A percentile compares a stretch with the other conserved stretches of the same genome.
Conservation (phyloP, 2,888 invertebrate species). For the Hofmannophila pseudospretella region DNA sequence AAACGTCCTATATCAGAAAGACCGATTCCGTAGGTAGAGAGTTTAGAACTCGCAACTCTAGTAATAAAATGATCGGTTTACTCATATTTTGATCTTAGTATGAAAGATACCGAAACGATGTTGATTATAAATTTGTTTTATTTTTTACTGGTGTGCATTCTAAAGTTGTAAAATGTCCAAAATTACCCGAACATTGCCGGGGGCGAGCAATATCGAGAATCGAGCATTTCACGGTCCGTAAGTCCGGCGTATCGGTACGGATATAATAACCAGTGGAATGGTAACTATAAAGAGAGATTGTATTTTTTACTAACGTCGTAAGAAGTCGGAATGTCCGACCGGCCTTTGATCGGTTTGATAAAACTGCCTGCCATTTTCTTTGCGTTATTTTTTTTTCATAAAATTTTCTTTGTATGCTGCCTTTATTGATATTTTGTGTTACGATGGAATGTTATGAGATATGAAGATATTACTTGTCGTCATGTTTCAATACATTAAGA, state of each 20-base stretch:
- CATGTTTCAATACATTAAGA: neutral
- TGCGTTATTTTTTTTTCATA: conserved; percentile 48
- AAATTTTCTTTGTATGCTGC: conserved; percentile 42
- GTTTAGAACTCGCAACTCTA: too few relatives aligned
- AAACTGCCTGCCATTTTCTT: conserved; percentile 64
- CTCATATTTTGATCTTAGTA: too few relatives aligned
- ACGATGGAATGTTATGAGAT: conserved; percentile 34
- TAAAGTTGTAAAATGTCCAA: conserved; percentile 38
- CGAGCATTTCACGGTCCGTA: conserved; percentile 73
- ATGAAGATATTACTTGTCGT: conserved; percentile 12
- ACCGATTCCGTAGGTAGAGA: too few relatives aligned
- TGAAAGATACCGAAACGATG: too few relatives aligned
- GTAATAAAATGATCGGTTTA: too few relatives aligned
- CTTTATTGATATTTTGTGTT: conserved; percentile 57
- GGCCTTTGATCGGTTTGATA: conserved; percentile 76
- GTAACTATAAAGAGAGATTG: conserved; percentile 78
- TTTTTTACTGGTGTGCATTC: conserved; percentile 17
- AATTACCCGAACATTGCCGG: conserved; percentile 44
- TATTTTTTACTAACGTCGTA: conserved; percentile 77
- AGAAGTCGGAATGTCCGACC: conserved; percentile 73
- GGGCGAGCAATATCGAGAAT: conserved; percentile 59
- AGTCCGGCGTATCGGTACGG: conserved; percentile 70
- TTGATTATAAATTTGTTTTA: too few relatives aligned
- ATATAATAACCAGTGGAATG: conserved; percentile 76
- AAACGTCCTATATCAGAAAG: too few relatives aligned